These are phyloP conservation scores for Ormyrus pomaceus DNA, from an alignment of 2,888 invertebrate genomes.

Conservation along the genomic window DNA sequence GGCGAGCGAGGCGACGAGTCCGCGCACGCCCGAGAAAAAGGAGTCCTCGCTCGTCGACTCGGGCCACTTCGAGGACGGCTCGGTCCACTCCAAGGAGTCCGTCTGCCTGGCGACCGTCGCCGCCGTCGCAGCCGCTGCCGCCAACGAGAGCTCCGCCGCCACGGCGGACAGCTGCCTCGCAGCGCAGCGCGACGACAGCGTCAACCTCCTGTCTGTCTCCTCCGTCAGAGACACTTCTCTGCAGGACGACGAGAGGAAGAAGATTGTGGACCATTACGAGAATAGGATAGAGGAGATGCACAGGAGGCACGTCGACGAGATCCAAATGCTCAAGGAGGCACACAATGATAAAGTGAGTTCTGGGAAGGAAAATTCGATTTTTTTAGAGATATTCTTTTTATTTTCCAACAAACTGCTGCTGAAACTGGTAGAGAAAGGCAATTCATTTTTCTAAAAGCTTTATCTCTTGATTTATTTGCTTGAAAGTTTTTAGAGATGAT, in stretches of 20 bases:
- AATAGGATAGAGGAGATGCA: conserved; percentile 86
- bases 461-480: too few species aligned
- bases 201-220: neutral
- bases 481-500: too few species aligned
- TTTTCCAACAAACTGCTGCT: too few species aligned
- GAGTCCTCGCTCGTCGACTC: conserved; percentile 90
- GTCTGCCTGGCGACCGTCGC: conserved; percentile 72
- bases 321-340: conserved; percentile 85
- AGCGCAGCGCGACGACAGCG: conserved; percentile 22
- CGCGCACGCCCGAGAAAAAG: conserved; percentile 68
- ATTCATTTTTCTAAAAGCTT: too few species aligned
- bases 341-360: conserved; percentile 82
- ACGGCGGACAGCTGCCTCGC: conserved; percentile 34
- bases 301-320: conserved; percentile 80
- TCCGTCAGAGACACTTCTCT: neutral
- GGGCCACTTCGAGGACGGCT: conserved; percentile 91
- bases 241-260: conserved; percentile 81
- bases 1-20: too few species aligned
- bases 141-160: conserved; percentile 19
- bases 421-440: too few species aligned
- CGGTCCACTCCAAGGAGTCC: conserved; percentile 87
- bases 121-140: conserved; percentile 49
- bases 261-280: conserved; percentile 84
- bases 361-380: neutral
- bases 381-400: too few species aligned